Conservation (phyloP, 1,140 invertebrate genomes). For the Lysiphlebus fabarum region DNA sequence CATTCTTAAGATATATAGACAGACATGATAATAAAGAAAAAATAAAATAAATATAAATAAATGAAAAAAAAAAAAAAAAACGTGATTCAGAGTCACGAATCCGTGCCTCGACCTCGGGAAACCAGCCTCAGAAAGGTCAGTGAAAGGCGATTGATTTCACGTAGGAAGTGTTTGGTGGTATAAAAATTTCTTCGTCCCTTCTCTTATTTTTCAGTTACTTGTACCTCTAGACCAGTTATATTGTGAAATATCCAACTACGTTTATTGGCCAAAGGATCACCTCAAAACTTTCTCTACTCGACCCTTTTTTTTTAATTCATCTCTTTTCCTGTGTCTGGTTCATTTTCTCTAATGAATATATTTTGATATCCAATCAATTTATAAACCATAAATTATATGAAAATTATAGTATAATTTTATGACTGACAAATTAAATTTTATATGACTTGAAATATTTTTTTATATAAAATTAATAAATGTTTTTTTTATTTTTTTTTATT, state of each 20-base stretch:
- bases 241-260: no score
- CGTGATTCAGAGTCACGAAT: conserved; percentile 17
- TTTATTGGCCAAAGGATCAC: no score
- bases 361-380: no score
- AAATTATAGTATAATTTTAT: no score
- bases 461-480: neutral
- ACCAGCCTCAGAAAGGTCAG: conserved; percentile 38
- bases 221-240: neutral
- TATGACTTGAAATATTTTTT: no score
- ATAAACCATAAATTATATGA: no score
- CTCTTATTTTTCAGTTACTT: neutral
- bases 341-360: no score
- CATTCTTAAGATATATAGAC: conserved; percentile 10
- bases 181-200: neutral
- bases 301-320: no score
- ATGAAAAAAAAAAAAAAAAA: neutral
- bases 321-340: no score
- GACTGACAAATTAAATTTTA: neutral
- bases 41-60: no score
- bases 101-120: conserved; percentile 17
- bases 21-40: neutral
- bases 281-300: no score
- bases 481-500: conserved; percentile 19
- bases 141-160: conserved; percentile 35
- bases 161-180: conserved; percentile 28